Percentiles rank a stretch among this genome's conserved stretches.
These are phyloP conservation scores for Sardina pilchardus DNA, from an alignment of 2,113 vertebrate species.

Conservation along the genomic window DNA sequence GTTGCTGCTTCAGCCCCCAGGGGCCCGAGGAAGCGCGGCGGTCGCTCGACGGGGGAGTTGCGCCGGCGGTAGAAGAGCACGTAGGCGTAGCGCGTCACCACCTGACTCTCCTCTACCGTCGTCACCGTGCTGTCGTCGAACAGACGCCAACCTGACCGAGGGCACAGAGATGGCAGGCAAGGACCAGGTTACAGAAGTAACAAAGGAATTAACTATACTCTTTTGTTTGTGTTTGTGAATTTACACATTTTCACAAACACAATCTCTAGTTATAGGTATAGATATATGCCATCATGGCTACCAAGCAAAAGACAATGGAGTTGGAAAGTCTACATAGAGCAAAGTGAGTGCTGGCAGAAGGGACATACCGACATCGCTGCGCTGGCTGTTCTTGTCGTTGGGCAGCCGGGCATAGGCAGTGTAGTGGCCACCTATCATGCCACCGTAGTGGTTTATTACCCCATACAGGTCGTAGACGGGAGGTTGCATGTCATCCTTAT, in stretches of 20 bases:
- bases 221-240: too few species aligned
- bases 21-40: conserved; percentile 73
- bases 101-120: conserved; percentile 95
- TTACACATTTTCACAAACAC: too few species aligned
- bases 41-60: conserved; percentile 95
- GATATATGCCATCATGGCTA: too few species aligned
- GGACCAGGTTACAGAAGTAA: too few species aligned
- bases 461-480: conserved; percentile 95
- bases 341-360: not conserved
- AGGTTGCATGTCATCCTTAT: conserved; percentile 89
- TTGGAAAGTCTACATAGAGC: not conserved
- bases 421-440: conserved; percentile 99
- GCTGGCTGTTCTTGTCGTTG: conserved; percentile 95
- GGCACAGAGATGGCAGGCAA: not conserved
- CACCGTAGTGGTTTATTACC: conserved; percentile 97
- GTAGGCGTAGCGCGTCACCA: conserved; percentile 94
- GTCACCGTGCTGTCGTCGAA: conserved; percentile 98
- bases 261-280: too few species aligned
- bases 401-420: conserved; percentile 92
- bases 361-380: conserved; percentile 92
- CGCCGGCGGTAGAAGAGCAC: conserved; percentile 95
- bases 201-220: too few species aligned
- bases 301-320: not conserved
- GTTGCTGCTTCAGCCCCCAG: conserved; percentile 75
- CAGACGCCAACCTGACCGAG: conserved; percentile 87